Percentiles rank a stretch among this genome's conserved stretches.
phyloP scores from a whole-genome alignment of 2,888 invertebrate species.

The Napeogenes inachia region DNA sequence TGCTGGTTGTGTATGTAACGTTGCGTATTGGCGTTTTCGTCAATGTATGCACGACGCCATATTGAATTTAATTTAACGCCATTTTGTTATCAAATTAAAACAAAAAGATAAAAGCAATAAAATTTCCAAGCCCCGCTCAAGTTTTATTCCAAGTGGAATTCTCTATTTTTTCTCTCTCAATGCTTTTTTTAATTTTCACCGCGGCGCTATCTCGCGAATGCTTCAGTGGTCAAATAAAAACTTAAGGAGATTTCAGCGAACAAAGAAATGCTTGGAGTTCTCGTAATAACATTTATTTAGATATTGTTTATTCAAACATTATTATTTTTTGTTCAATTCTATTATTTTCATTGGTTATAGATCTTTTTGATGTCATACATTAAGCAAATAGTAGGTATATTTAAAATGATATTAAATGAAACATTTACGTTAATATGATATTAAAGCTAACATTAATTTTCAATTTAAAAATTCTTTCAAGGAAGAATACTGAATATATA shows the following conservation, averaged over 20 bases:
- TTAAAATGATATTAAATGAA: background rate
- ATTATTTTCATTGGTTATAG: too few species aligned
- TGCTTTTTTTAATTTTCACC: conserved; percentile 73
- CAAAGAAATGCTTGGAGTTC: conserved; percentile 36
- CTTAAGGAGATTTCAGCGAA: conserved; percentile 70
- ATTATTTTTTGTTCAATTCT: too few species aligned
- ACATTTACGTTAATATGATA: background rate
- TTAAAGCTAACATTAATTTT: background rate
- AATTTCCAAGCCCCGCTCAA: conserved; percentile 37
- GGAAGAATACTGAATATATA: background rate
- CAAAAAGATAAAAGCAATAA: conserved; percentile 31
- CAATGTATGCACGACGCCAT: conserved; percentile 64
- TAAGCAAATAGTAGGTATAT: too few species aligned
- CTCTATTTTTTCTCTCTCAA: conserved; percentile 48
- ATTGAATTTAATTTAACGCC: conserved; percentile 50
- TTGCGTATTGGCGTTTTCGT: conserved; percentile 64
- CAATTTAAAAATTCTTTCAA: background rate
- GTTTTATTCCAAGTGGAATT: conserved; percentile 43
- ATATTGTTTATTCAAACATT: background rate
- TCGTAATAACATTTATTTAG: conserved; percentile 20
- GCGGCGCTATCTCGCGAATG: conserved; percentile 75
- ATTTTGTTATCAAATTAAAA: conserved; percentile 19
- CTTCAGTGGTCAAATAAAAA: conserved; percentile 79
- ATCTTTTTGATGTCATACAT: too few species aligned
- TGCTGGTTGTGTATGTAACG: conserved; percentile 55